These are phyloP conservation scores for Heliconius sara DNA, from an alignment of 2,888 invertebrate genomes.

Conservation along the genomic window DNA sequence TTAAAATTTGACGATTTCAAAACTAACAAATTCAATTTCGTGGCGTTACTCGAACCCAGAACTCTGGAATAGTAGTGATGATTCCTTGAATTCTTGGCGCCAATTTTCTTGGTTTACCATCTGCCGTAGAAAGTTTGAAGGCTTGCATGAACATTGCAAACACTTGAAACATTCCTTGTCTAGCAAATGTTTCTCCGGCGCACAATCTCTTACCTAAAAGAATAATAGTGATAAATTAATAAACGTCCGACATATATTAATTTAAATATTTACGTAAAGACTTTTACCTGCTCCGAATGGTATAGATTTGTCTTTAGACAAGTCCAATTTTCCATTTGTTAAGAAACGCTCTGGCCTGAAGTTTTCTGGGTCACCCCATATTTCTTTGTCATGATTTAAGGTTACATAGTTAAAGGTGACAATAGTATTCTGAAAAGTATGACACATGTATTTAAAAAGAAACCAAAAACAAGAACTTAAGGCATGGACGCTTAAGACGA, in stretches of 20 bases:
- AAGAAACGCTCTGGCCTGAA: conserved; percentile 88
- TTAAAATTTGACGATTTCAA: not conserved
- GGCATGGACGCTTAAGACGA: no score
- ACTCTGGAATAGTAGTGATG: conserved; percentile 82
- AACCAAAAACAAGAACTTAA: no score
- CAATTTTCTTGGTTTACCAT: conserved; percentile 69
- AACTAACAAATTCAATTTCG: conserved; percentile 53
- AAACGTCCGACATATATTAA: not conserved
- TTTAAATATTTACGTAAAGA: not conserved
- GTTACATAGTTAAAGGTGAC: conserved; percentile 82
- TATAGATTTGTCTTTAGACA: conserved; percentile 84
- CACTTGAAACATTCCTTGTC: conserved; percentile 86
- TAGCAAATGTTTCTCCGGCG: conserved; percentile 88
- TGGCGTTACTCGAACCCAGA: conserved; percentile 82
- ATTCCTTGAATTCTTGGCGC: conserved; percentile 80
- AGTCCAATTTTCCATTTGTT: conserved; percentile 77
- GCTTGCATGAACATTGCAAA: conserved; percentile 86
- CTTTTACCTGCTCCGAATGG: conserved; percentile 87
- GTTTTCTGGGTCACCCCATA: conserved; percentile 87
- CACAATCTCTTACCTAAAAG: conserved; percentile 86
- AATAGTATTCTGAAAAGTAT: conserved; percentile 73
- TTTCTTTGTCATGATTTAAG: conserved; percentile 82
- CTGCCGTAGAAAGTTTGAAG: conserved; percentile 82
- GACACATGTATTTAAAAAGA: no score
- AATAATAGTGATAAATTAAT: not conserved